Conservation (phyloP, 2,888 invertebrate species). For the Acronicta aceris region DNA sequence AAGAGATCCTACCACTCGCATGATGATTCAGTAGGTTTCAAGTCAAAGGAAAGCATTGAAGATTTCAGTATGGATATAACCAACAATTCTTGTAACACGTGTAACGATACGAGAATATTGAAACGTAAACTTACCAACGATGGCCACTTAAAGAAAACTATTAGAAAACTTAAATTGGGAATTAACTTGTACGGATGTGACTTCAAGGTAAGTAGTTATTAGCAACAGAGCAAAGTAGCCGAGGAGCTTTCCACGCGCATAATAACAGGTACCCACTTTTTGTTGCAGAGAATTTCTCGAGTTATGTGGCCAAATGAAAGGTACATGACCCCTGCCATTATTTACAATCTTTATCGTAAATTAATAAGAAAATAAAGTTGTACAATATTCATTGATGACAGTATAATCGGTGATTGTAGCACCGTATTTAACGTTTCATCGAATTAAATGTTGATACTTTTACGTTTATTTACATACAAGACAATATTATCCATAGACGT, state of each 20-base stretch:
- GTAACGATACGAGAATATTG: slow-evolving; percentile 73
- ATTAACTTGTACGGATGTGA: slow-evolving; percentile 84
- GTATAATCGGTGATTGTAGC: no score
- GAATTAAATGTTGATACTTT: background rate
- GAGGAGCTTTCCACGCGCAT: no score
- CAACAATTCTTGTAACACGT: slow-evolving; percentile 71
- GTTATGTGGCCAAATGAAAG: slow-evolving; percentile 78
- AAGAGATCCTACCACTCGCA: slow-evolving; percentile 31
- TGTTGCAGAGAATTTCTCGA: slow-evolving; percentile 83
- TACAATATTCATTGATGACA: no score
- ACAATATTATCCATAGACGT: slow-evolving; percentile 23
- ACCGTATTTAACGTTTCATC: no score
- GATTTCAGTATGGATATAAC: slow-evolving; percentile 46
- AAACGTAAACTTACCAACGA: slow-evolving; percentile 72
- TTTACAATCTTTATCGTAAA: slow-evolving; percentile 80
- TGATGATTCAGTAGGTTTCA: background rate
- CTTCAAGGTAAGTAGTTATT: slow-evolving; percentile 80
- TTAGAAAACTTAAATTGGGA: slow-evolving; percentile 81
- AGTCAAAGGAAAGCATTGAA: slow-evolving; percentile 11
- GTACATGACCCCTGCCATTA: slow-evolving; percentile 78
- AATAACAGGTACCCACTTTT: slow-evolving; percentile 1
- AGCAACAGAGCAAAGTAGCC: background rate
- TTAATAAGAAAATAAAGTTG: slow-evolving; percentile 71
- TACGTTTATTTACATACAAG: slow-evolving; percentile 10
- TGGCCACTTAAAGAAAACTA: slow-evolving; percentile 69